Conservation (phyloP, 2,888 invertebrate species). For the Scaptodrosophila latifasciaeformis region DNA sequence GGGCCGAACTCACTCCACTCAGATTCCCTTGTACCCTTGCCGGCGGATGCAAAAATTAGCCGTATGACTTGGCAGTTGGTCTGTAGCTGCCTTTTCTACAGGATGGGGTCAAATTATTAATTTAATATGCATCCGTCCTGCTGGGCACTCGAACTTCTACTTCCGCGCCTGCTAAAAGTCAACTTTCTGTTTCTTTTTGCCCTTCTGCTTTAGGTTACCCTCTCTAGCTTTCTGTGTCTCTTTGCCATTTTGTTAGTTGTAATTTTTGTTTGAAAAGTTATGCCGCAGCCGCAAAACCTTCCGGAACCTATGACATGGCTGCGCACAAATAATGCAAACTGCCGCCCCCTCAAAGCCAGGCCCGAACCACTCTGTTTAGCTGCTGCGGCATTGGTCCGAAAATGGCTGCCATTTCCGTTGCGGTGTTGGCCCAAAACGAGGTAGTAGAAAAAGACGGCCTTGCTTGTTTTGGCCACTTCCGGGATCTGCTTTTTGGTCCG, state of each 20-base stretch:
- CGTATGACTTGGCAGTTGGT: conserved; percentile 13
- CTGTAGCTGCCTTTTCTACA: conserved; percentile 15
- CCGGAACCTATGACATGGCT: conserved; percentile 4
- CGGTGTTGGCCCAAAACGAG: conserved; percentile 23
- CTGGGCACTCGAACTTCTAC: conserved; percentile 51
- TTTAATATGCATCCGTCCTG: conserved; percentile 66
- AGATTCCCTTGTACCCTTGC: neutral
- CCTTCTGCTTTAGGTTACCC: neutral
- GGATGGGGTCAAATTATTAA: conserved; percentile 67
- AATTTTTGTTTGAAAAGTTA: conserved; percentile 44
- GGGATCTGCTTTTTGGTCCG: conserved; percentile 13
- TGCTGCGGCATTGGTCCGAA: conserved; percentile 52
- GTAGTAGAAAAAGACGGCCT: too few relatives aligned
- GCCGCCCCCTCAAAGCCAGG: neutral
- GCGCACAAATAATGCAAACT: conserved; percentile 3
- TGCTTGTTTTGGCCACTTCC: conserved; percentile 26
- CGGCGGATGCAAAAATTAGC: conserved; percentile 53
- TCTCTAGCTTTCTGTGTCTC: neutral
- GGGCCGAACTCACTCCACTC: neutral
- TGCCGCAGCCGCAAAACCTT: conserved; percentile 15
- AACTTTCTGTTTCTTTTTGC: conserved; percentile 33
- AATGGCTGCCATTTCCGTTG: conserved; percentile 58
- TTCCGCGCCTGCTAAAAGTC: conserved; percentile 24
- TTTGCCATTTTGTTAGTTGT: conserved; percentile 26
- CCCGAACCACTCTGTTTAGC: neutral